Evolutionary conservation across 2,888 invertebrate species (phyloP), one percentile per base, ranked within the genome.

Genomic region (Aelia acuminata): DNA sequence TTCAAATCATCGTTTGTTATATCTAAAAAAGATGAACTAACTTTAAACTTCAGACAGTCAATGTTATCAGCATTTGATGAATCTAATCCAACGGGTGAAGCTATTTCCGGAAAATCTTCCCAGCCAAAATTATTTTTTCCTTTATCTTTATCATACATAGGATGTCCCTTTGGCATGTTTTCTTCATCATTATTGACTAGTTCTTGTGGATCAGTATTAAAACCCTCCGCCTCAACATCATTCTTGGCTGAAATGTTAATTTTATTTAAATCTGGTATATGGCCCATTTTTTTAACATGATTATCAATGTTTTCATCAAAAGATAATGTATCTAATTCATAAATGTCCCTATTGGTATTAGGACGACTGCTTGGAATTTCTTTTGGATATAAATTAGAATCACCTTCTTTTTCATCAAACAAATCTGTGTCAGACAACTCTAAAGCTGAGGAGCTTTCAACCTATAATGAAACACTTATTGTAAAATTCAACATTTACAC

Each of bases 321-420:
- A 18, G 26, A 49, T 26, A 87, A 22, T 22, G 87, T 87, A 53
- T 87, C 87, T 22, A 87, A 49, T 50, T 87, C 87, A 53, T 87
- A 87, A 75, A 87, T 84, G 48, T 84, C 75, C 15, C 11, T 49
- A 85, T 15, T 49, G 20, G 49, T 15, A 49, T 85, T 49, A 47
- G 43, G 18, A 0, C 8, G 57, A 50, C 39, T 80, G 26, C 31
- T 63, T 26, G 48, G 13, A 26, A 31, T 47, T n/a, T 50, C 50
- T 49, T 50, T 53, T 0, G n/a, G n/a, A 26, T 39, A 22, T 35
- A 31, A 8, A 70, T 49, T 35, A n/a, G 20, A 22, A 50, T 80
- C 50, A 48, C 8, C 53, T 20, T 87, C 84, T 47, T 70, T 70
- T 47, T 87, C 87, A 70, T n/a, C 87, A 87, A 87, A 87, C 49